Evolutionary conservation across 2,113 vertebrate species (phyloP).

Genomic region (Galemys pyrenaicus): DNA sequence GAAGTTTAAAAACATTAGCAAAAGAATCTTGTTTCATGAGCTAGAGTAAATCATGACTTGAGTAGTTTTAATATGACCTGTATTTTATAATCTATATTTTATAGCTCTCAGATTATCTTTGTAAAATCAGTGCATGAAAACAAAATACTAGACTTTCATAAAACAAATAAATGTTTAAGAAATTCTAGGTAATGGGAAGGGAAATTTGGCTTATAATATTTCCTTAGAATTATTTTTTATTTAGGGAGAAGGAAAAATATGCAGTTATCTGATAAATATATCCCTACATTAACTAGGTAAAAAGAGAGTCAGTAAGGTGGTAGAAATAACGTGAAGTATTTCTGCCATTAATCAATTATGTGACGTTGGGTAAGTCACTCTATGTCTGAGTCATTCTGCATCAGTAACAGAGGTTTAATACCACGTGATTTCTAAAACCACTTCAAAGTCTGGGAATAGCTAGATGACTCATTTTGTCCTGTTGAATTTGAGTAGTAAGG

Average conservation of each 20-base stretch:
- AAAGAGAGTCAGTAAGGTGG: neutral
- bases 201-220: slow-evolving; percentile 25
- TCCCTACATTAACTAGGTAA: neutral
- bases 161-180: slow-evolving; percentile 42
- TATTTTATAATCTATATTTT: slow-evolving; percentile 60
- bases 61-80: slow-evolving; percentile 31
- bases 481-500: neutral
- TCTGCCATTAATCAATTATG: neutral
- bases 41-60: slow-evolving; percentile 40
- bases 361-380: neutral
- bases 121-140: neutral
- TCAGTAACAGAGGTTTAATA: neutral
- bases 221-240: slow-evolving; percentile 44
- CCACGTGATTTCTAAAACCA: neutral
- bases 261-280: neutral
- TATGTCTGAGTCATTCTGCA: neutral
- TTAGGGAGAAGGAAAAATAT: neutral
- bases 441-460: neutral
- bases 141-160: slow-evolving; percentile 9
- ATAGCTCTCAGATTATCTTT: slow-evolving; percentile 52
- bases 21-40: slow-evolving; percentile 40
- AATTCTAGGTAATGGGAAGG: slow-evolving; percentile 35
- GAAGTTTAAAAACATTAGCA: slow-evolving; percentile 27
- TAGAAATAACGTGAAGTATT: neutral
- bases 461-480: slow-evolving; percentile 9